Evolutionary conservation across 2,888 invertebrate species (phyloP).

Genomic region (Dexiosoma caninum): DNA sequence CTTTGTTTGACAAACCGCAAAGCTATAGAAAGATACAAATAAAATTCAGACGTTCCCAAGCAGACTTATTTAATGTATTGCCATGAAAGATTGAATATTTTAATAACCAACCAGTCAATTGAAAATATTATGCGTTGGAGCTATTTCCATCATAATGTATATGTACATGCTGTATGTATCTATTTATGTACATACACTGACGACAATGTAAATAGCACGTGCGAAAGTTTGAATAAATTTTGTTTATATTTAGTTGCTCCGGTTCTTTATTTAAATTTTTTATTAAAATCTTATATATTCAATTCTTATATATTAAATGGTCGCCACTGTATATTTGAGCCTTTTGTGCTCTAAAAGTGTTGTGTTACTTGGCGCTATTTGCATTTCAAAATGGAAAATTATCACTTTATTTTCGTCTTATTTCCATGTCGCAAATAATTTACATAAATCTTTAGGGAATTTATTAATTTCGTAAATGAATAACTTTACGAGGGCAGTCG

Average conservation of each 20-base stretch:
- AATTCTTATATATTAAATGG: too few species aligned
- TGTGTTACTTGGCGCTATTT: neutral
- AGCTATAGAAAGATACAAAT: too few species aligned
- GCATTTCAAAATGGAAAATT: constrained; percentile 15
- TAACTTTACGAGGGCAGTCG: neutral
- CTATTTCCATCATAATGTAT: neutral
- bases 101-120: neutral
- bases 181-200: too few species aligned
- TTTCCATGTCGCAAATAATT: constrained; percentile 22
- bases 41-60: too few species aligned
- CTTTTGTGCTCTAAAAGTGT: neutral
- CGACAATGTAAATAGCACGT: too few species aligned
- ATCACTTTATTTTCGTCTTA: constrained; percentile 5
- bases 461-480: constrained; percentile 23
- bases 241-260: too few species aligned
- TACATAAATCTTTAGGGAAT: constrained; percentile 32
- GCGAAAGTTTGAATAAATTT: too few species aligned
- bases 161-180: neutral
- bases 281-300: too few species aligned
- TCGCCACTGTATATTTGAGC: too few species aligned
- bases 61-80: too few species aligned
- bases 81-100: too few species aligned
- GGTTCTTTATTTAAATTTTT: neutral
- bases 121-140: neutral
- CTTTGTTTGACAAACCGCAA: too few species aligned